phyloP scores from a whole-genome alignment of 2,888 invertebrate species.

The Amblyjoppa proteus region DNA sequence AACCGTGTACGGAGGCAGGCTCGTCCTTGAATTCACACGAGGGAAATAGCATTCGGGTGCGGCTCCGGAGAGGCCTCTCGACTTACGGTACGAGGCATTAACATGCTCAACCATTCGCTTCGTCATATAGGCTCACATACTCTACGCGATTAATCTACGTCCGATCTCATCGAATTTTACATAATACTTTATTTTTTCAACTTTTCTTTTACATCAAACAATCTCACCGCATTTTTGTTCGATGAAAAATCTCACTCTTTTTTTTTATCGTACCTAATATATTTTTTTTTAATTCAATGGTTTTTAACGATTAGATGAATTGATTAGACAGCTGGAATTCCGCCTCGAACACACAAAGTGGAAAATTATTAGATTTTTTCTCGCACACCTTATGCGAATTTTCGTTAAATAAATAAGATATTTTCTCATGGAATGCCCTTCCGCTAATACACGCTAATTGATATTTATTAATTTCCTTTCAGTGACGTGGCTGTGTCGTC shows the following conservation, averaged over 20 bases:
- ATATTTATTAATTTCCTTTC: constrained; percentile 75
- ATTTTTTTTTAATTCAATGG: neutral
- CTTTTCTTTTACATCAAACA: neutral
- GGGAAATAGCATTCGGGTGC: constrained; percentile 53
- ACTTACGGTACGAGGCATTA: constrained; percentile 42
- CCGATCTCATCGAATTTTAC: neutral
- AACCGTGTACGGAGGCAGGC: neutral
- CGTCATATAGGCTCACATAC: neutral
- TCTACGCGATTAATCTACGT: neutral
- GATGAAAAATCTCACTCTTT: neutral
- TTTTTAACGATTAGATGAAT: neutral
- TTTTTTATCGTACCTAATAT: neutral
- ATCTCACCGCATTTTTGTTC: neutral
- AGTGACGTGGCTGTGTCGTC: constrained; percentile 89
- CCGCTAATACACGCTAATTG: constrained; percentile 17
- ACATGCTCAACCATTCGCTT: constrained; percentile 14
- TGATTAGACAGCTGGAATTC: too few species aligned
- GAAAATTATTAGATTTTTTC: neutral
- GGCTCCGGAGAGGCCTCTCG: constrained; percentile 35
- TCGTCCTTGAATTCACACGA: constrained; percentile 58
- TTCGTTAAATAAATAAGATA: neutral
- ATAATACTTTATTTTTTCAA: neutral
- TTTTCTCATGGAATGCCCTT: neutral
- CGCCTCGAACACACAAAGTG: neutral
- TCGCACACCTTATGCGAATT: neutral